phyloP scores from a whole-genome alignment of 1,140 invertebrate species.

The Dendrolimus punctatus region DNA sequence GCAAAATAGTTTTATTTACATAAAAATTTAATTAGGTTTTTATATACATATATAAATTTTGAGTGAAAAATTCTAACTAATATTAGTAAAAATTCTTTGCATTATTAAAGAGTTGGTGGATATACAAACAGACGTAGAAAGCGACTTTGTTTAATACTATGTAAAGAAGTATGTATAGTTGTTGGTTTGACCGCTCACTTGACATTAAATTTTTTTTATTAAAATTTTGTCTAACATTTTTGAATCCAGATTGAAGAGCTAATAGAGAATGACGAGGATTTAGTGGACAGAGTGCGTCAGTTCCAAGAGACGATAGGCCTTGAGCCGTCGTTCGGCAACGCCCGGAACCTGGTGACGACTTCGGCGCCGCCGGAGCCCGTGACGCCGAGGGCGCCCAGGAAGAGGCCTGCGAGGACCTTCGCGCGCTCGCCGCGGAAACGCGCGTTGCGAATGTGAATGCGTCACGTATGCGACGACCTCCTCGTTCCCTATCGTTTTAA shows the following conservation, averaged over 20 bases:
- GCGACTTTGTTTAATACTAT: too few relatives aligned
- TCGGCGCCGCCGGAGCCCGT: constrained; percentile 50
- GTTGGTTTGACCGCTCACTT: too few relatives aligned
- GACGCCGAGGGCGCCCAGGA: constrained; percentile 38
- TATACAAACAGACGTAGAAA: too few relatives aligned
- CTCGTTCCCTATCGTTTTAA: too few relatives aligned
- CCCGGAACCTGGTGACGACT: constrained; percentile 51
- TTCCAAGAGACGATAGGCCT: constrained; percentile 52
- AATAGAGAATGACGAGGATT: constrained; percentile 53
- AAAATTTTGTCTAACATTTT: neutral
- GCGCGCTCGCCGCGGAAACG: constrained; percentile 23
- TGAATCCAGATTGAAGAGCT: constrained; percentile 52
- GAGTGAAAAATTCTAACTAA: too few relatives aligned
- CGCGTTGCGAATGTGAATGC: constrained; percentile 24
- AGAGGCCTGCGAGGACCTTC: constrained; percentile 6
- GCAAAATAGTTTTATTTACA: too few relatives aligned
- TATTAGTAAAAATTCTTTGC: too few relatives aligned
- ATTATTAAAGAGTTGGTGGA: too few relatives aligned
- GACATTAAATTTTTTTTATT: neutral
- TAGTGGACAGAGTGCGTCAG: constrained; percentile 43
- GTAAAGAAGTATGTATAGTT: too few relatives aligned
- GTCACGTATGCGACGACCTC: neutral
- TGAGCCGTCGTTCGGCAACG: constrained; percentile 45
- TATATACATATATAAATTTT: too few relatives aligned
- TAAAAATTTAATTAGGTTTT: too few relatives aligned